Evolutionary conservation across 2,113 vertebrate species (phyloP), one percentile per base, ranked within the genome.

Genomic region (Coreoperca whiteheadi): DNA sequence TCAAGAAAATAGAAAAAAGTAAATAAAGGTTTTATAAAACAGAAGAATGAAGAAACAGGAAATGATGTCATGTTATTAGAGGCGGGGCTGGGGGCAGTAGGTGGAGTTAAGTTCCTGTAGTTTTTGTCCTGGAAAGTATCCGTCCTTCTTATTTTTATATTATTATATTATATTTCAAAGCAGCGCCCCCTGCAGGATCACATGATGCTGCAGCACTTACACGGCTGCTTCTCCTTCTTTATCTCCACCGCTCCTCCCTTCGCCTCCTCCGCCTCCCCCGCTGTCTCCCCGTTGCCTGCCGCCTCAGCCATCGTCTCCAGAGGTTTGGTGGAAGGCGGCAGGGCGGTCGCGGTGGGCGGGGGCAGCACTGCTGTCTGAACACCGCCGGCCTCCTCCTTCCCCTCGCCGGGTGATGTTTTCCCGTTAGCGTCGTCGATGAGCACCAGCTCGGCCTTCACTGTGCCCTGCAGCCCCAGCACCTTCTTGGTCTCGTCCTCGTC

Each of bases 141-240:
- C 20, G 69, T 39, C 39, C 63, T 46, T 64, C 69, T 37, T 73
- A 59, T 53, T 50, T 77, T 74, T 7, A n/a, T 37, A n/a, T 79
- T 51, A 66, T 18, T 15, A 14, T 34, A 69, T 77, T 28, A 64
- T 32, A 4, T 50, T 11, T 46, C 4, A 30, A 43, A 43, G 74
- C 9, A 3, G 57, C 14, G 21, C 82, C 77, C 25, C 54, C 77
- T 56, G 25, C 64, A 67, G 91, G 88, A 43, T 99, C 96, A 99
- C 98, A 99, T 98, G 88, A 99, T 88, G 2, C 93, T 96, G 91
- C 98, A 99, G 94, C 98, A 99, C 92, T 97, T 97, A 92, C 98
- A 98, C 3, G 96, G 97, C 88, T 97, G 96, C 91, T 98, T 98
- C 83, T 95, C 91, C 94, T 98, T 97, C 81, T 96, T 96, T 4